These are phyloP conservation scores for Wiebesia pumilae DNA, from an alignment of 1,140 invertebrate genomes.

Conservation along the genomic window DNA sequence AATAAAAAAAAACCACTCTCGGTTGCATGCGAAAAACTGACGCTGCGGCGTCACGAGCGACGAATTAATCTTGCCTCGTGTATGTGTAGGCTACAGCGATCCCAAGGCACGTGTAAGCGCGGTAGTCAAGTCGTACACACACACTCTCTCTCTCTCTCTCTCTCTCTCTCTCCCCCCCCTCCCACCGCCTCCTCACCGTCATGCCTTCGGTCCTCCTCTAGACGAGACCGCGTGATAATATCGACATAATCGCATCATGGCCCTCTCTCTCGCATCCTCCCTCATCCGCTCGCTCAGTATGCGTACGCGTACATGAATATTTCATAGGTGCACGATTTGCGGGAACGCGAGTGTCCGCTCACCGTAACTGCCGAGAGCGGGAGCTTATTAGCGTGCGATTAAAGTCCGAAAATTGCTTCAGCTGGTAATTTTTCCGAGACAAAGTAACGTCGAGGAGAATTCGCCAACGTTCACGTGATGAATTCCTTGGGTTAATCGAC, in stretches of 20 bases:
- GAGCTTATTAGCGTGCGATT: slow-evolving; percentile 51
- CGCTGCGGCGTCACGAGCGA: background rate
- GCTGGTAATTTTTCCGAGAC: too few relatives aligned
- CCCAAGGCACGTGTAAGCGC: background rate
- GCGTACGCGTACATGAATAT: slow-evolving; percentile 50
- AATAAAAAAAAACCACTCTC: too few relatives aligned
- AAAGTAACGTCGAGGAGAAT: too few relatives aligned
- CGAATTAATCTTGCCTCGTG: slow-evolving; percentile 15
- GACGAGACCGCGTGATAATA: slow-evolving; percentile 20
- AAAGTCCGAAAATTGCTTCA: slow-evolving; percentile 15
- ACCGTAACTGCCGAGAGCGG: background rate
- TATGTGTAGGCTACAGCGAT: background rate
- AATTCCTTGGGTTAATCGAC: too few relatives aligned
- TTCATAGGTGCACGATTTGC: slow-evolving; percentile 50
- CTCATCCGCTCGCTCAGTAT: too few relatives aligned
- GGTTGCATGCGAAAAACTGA: too few relatives aligned
- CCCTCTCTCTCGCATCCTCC: too few relatives aligned
- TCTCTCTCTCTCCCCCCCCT: background rate
- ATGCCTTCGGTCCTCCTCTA: background rate
- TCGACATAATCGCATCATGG: slow-evolving; percentile 24
- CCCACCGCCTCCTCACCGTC: background rate
- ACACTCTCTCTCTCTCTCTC: too few relatives aligned
- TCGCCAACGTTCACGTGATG: too few relatives aligned
- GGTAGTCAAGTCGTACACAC: background rate
- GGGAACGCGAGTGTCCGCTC: too few relatives aligned